phyloP scores from a whole-genome alignment of 1,140 invertebrate species.

The Episyrphus balteatus region DNA sequence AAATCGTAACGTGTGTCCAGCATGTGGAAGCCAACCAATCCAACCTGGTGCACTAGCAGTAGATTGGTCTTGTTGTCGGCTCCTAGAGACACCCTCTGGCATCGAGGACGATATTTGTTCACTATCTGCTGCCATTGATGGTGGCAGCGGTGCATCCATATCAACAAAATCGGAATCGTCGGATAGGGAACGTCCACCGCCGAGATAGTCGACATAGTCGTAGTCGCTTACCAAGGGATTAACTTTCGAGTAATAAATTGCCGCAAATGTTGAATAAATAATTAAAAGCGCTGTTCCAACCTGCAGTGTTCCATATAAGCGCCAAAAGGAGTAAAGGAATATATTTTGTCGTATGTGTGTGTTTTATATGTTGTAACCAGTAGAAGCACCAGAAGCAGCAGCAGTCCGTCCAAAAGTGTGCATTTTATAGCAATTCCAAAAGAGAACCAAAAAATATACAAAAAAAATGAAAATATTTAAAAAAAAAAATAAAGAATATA shows the following conservation, averaged over 20 bases:
- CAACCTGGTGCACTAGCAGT: conserved; percentile 7
- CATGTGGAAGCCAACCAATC: conserved; percentile 21
- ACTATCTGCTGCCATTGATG: background rate
- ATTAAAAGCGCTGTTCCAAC: conserved; percentile 62
- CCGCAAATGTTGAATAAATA: conserved; percentile 70
- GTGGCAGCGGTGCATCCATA: background rate
- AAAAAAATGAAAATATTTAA: too few relatives aligned
- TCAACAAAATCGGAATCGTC: conserved; percentile 38
- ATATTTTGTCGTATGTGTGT: too few relatives aligned
- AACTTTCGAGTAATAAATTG: conserved; percentile 75
- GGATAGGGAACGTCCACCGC: conserved; percentile 41
- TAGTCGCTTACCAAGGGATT: conserved; percentile 64
- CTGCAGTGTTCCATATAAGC: conserved; percentile 38
- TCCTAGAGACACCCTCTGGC: background rate
- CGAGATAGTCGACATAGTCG: conserved; percentile 57
- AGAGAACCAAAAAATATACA: too few relatives aligned
- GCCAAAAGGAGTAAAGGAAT: too few relatives aligned
- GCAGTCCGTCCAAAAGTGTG: too few relatives aligned
- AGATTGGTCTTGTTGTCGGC: conserved; percentile 6
- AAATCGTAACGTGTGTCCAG: conserved; percentile 27
- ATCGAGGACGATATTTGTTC: background rate
- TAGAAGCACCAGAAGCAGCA: too few relatives aligned
- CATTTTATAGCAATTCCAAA: too few relatives aligned
- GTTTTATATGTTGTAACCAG: too few relatives aligned
- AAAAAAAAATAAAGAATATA: too few relatives aligned